Evolutionary conservation across 2,113 vertebrate genomes (phyloP).

Genomic region (Ochotona curzoniae): DNA sequence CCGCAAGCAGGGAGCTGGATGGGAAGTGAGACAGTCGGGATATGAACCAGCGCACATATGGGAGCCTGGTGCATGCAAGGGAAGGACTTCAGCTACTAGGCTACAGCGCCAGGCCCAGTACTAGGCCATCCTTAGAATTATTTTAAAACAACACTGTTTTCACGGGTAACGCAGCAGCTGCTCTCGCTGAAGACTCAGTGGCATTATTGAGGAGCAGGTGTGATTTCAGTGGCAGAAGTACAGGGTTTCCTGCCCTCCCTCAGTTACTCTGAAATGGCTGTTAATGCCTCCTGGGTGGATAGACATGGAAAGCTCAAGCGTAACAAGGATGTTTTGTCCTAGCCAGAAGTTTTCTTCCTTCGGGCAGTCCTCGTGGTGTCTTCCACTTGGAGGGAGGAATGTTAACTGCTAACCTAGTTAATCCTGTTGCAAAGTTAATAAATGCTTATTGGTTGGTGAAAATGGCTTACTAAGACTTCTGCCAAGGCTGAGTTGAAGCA

Average conservation of each 20-base stretch:
- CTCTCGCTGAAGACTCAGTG: not conserved
- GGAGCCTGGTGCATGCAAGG: no score
- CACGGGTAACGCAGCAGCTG: not conserved
- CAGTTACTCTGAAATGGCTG: constrained; percentile 16
- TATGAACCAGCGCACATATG: no score
- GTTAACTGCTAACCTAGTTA: not conserved
- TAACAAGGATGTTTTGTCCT: not conserved
- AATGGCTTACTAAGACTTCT: not conserved
- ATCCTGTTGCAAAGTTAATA: constrained; percentile 20
- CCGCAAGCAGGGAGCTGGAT: no score
- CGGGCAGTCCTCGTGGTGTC: not conserved
- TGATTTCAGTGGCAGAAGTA: not conserved
- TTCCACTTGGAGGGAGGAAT: not conserved
- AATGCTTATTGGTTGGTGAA: not conserved
- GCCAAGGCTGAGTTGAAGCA: not conserved
- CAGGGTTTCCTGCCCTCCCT: not conserved
- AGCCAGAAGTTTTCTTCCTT: not conserved
- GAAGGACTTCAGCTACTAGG: no score
- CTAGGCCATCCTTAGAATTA: constrained; percentile 43
- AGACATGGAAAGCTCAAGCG: not conserved
- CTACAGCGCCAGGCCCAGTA: not conserved
- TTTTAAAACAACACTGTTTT: constrained; percentile 32
- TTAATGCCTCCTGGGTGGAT: not conserved
- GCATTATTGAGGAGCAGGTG: not conserved
- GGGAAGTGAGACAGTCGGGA: no score